Percentiles rank a stretch among this genome's conserved stretches.
Evolutionary conservation across 2,888 invertebrate genomes (phyloP).

Genomic region (Sepioteuthis lessoniana): DNA sequence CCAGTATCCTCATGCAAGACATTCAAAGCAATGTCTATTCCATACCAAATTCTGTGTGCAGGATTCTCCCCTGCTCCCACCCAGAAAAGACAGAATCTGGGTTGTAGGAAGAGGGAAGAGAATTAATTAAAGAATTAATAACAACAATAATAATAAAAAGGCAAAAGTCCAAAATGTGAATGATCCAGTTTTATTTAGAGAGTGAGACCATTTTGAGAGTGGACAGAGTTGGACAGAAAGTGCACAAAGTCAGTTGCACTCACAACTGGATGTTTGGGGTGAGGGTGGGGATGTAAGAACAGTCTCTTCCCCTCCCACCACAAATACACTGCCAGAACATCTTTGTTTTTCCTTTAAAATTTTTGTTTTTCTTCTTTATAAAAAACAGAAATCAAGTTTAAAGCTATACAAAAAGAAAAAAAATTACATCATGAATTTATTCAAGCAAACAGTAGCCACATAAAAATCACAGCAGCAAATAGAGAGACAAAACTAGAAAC

Average conservation of each 20-base stretch:
- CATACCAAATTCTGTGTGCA: neutral
- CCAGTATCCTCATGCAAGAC: neutral
- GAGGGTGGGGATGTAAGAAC: neutral
- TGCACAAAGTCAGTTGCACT: neutral
- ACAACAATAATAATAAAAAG: neutral
- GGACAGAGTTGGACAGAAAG: neutral
- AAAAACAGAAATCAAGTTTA: no score
- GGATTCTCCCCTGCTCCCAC: neutral
- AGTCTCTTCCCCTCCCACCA: neutral
- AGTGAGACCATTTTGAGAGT: neutral
- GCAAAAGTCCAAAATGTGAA: neutral
- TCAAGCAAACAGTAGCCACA: no score
- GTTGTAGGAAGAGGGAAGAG: neutral
- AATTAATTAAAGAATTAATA: neutral
- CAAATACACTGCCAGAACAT: no score
- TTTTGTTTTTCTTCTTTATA: no score
- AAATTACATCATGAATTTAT: no score
- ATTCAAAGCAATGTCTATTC: neutral
- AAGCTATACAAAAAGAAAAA: no score
- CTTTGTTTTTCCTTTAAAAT: no score
- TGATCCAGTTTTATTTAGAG: slow-evolving; percentile 18
- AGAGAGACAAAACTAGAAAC: no score
- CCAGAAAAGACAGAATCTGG: neutral
- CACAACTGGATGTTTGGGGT: neutral
- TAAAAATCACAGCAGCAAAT: no score